Evolutionary conservation across 2,888 invertebrate species (phyloP).

Genomic region (Sympetrum striolatum): DNA sequence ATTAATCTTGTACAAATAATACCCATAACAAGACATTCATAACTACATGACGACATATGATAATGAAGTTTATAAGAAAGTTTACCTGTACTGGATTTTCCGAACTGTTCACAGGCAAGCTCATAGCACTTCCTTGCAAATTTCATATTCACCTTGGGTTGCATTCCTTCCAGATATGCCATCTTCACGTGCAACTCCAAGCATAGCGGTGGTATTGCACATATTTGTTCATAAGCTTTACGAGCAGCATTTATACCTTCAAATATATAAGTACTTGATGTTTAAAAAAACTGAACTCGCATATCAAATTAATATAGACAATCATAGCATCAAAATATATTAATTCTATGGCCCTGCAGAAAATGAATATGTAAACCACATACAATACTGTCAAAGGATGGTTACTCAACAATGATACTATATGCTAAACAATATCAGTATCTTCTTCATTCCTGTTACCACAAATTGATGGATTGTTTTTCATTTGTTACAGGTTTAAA

Average conservation of each 20-base stretch:
- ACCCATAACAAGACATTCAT: neutral
- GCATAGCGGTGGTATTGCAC: conserved; percentile 66
- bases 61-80: neutral
- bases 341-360: too few species aligned
- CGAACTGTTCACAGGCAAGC: conserved; percentile 71
- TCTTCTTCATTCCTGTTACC: too few species aligned
- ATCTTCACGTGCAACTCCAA: conserved; percentile 69
- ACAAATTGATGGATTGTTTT: too few species aligned
- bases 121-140: conserved; percentile 68
- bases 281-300: neutral
- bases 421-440: too few species aligned
- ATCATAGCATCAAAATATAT: too few species aligned
- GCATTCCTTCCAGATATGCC: conserved; percentile 62
- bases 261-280: neutral
- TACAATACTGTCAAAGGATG: too few species aligned
- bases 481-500: too few species aligned
- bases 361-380: neutral
- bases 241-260: conserved; percentile 66
- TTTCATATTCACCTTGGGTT: conserved; percentile 61
- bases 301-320: too few species aligned
- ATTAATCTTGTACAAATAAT: too few species aligned
- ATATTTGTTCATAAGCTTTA: conserved; percentile 67
- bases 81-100: conserved; percentile 63
- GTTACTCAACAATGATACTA: too few species aligned
- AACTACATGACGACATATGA: neutral